Evolutionary conservation across 2,113 vertebrate species (phyloP), one percentile per base, ranked within the genome.

Genomic region (Trochalopteron elliotii): DNA sequence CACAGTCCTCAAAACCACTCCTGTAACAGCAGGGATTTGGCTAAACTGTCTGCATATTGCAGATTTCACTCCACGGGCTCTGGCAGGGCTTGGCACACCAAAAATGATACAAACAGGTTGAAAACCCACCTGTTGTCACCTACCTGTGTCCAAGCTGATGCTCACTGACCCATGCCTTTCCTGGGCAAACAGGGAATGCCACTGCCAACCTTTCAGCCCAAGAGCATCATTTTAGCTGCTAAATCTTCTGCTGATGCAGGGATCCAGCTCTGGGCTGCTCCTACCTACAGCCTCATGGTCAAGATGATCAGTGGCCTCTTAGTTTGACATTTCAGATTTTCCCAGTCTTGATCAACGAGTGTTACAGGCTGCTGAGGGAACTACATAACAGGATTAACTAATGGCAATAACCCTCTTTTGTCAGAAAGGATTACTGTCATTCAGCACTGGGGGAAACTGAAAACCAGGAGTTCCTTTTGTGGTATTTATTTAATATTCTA

Each of bases 401-500:
- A 98, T 91, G 93, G 93, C 92, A 97, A 97, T 93, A 98, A 98
- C 96, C 84, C 91, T 93, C 85, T 89, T 97, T 97, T 97, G 96
- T 98, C 95, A 90, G 83, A 93, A 86, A 80, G 93, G 96, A 98
- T 98, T 98, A 98, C 89, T 97, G 95, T 98, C 96, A 98, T 42
- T 97, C 94, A 97, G 91, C 94, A 68, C 85, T 72, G 75, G 93
- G 83, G 87, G 92, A 97, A 96, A 96, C 90, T 68, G 95, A 96
- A 96, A 98, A 97, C 79, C 75, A 82, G 83, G 80, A 96, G 94
- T 87, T 97, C 87, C 96, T 97, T 97, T 94, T 94, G 95, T 96
- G 87, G 85, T 96, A 97, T 98, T 98, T 98, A 97, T 98, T 98
- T 97, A 98, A 97, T 97, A 98, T 97, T 97, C 85, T 89, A 59